These are phyloP conservation scores for Oreocharis arfaki DNA, from an alignment of 2,113 vertebrate species.

Conservation along the genomic window DNA sequence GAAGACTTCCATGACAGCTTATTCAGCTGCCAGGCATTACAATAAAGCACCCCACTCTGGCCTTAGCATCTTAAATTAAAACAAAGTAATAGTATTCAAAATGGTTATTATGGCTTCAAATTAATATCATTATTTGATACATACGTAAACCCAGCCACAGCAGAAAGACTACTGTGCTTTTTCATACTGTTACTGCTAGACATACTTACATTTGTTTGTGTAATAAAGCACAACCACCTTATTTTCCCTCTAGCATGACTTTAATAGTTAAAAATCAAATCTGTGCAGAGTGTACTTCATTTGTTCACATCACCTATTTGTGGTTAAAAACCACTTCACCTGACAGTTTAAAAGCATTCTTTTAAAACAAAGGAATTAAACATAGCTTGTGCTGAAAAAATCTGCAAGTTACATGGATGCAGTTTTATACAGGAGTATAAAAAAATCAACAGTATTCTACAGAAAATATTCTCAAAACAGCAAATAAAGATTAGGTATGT, in stretches of 20 bases:
- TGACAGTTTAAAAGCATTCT: slow-evolving; percentile 71
- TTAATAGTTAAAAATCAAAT: slow-evolving; percentile 39
- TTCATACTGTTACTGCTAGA: rapidly evolving
- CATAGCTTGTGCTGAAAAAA: slow-evolving; percentile 64
- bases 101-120: not conserved
- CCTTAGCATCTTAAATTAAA: not conserved
- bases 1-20: not conserved
- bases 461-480: slow-evolving; percentile 23
- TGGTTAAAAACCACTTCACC: slow-evolving; percentile 70
- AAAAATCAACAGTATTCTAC: slow-evolving; percentile 43
- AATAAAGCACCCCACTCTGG: not conserved
- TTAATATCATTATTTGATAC: not conserved
- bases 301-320: slow-evolving; percentile 71
- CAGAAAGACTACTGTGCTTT: not conserved
- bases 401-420: slow-evolving; percentile 32
- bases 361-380: slow-evolving; percentile 70
- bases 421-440: slow-evolving; percentile 45
- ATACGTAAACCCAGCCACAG: not conserved
- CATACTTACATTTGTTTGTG: not conserved
- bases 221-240: not conserved
- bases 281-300: slow-evolving; percentile 70
- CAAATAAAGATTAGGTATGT: slow-evolving; percentile 46
- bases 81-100: not conserved
- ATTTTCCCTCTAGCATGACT: not conserved
- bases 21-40: not conserved